These are phyloP conservation scores for Peromyscus eremicus DNA, from an alignment of 2,797 vertebrate species.

Conservation along the genomic window DNA sequence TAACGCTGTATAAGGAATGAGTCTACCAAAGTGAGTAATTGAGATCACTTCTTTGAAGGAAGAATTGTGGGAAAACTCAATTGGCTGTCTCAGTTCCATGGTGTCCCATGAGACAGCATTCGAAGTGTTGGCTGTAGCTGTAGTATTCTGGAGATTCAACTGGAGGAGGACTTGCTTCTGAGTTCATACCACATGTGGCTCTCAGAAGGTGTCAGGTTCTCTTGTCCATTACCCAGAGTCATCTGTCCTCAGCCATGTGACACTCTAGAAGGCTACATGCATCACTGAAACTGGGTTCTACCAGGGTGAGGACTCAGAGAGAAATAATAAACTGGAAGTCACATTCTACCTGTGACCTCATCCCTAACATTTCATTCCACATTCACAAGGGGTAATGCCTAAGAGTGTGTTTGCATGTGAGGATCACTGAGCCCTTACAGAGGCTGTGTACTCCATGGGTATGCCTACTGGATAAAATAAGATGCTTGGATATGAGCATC, in stretches of 20 bases:
- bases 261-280: not conserved
- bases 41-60: not conserved
- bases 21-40: not conserved
- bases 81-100: not conserved
- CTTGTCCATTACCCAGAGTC: not conserved
- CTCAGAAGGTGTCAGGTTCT: not conserved
- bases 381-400: no score
- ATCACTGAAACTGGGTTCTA: not conserved
- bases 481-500: not conserved
- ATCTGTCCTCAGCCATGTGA: no score
- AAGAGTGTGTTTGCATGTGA: accelerated
- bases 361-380: not conserved
- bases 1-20: not conserved
- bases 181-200: not conserved
- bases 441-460: not conserved
- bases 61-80: not conserved
- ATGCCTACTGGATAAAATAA: not conserved
- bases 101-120: no score
- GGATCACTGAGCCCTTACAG: accelerated
- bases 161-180: not conserved
- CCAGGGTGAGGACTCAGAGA: not conserved
- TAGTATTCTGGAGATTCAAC: accelerated
- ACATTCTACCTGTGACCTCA: not conserved
- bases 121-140: not conserved
- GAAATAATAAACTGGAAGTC: not conserved